Evolutionary conservation across 2,797 vertebrate species (phyloP), one percentile per base, ranked within the genome.

Genomic region (Morelia viridis): DNA sequence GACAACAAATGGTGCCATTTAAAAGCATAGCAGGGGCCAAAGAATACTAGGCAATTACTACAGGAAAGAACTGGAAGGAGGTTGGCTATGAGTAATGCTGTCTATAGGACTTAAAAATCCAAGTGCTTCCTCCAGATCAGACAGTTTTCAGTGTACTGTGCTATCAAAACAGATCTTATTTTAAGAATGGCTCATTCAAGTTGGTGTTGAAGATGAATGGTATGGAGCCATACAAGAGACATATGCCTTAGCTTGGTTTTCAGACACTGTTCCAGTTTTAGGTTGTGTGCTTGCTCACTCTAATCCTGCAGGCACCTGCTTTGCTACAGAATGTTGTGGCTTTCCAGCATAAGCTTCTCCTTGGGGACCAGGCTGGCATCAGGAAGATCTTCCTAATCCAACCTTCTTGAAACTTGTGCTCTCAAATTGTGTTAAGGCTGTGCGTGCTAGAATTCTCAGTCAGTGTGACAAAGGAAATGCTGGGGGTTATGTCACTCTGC

Each of bases 1-100:
- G 93, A 92, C 95, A 92, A 95, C 94, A 96, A 97, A 96, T 91
- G 68, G 6, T 93, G 95, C 96, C 88, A 89, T 97, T 97, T 97
- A 94, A 95, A 92, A 96, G 94, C 93, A 41, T 31, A 86, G 93
- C 93, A 95, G 95, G 93, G 84, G 92, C 95, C 93, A 93, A 95
- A 94, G 89, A 92, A 95, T 35, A 0, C 92, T 89, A 76, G 95
- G 95, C 93, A 96, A 92, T 95, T 87, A 88, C 95, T 93, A 61
- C 58, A 93, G 91, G 94, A 91, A 90, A 89, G 93, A 96, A 96
- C 95, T 94, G 96, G 94, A 94, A 95, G 65, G 93, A 94, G 93
- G 95, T 95, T 95, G 93, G 62, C 89, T 89, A 93, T 95, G 94
- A 94, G 87, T 93, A 96, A 94, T 83, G 0, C 85, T 89, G 87